Evolutionary conservation across 1,140 invertebrate species (phyloP), one percentile per base, ranked within the genome.

Genomic region (Reticulitermes speratus): DNA sequence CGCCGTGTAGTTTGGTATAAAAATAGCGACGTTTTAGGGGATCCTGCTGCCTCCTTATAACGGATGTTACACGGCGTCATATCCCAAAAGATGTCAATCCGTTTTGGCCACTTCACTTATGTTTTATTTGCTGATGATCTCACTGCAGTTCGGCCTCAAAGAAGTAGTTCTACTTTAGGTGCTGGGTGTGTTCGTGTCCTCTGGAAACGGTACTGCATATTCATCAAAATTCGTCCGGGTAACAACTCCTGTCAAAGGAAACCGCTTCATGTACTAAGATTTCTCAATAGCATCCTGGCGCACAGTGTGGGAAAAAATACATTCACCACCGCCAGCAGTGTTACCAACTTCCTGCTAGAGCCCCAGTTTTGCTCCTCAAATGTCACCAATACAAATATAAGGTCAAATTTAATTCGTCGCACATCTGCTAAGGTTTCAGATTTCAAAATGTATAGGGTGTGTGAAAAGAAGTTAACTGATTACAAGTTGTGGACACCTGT

Each of bases 351-450:
- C 65, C 65, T 75, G 65, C n/a, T 75, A 5, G 25, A 75, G 25
- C 5, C 65, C 65, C 65, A 75, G 65, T 75, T 55, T 16, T 55
- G 19, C 19, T 25, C n/a, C n/a, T 75, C n/a, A 75, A 75, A 75
- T 75, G 65, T 75, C 65, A 75, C 30, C 65, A n/a, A 75, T 75
- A 75, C 65, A 75, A 75, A 75, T 75, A 30, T 75, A 75, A 75
- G 65, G 65, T 75, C 65, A 75, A 9, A 12, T 75, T 30, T 75
- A 16, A 75, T 75, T 75, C 65, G 65, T 30, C n/a, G 65, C 65
- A 75, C 65, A 75, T 75, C 65, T 25, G 65, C 7, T n/a, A 30
- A 75, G 65, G 8, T 75, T 75, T 75, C n/a, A 8, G 25, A 75
- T 75, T 75, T 75, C 25, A 30, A n/a, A 75, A 30, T 30, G 52